Evolutionary conservation across 2,888 invertebrate species (phyloP).

Genomic region (Spilosoma lubricipeda): DNA sequence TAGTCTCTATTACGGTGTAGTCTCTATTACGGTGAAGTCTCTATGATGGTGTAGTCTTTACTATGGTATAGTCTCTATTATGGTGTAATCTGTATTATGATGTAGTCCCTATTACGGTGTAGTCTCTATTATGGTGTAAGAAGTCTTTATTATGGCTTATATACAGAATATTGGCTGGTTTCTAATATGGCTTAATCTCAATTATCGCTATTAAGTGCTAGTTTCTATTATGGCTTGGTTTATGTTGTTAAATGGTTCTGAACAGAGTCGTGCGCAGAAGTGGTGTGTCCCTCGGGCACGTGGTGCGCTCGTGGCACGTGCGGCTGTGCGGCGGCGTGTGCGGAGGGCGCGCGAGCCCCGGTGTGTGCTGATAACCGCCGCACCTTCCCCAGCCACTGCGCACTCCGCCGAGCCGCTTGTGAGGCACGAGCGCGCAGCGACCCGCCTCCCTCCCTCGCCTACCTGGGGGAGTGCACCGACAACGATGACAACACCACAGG

Average conservation of each 20-base stretch:
- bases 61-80: no score
- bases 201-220: no score
- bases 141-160: no score
- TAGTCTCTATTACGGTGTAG: no score
- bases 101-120: no score
- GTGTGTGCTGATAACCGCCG: slow-evolving; percentile 92
- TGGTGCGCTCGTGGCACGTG: slow-evolving; percentile 94
- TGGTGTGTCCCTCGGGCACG: slow-evolving; percentile 92
- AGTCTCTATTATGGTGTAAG: no score
- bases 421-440: slow-evolving; percentile 88
- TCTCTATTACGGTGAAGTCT: no score
- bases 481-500: slow-evolving; percentile 84
- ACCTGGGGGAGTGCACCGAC: slow-evolving; percentile 92
- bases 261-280: slow-evolving; percentile 91
- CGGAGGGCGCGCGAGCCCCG: slow-evolving; percentile 88
- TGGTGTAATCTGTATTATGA: no score
- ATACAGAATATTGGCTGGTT: no score
- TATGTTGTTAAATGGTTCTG: not conserved
- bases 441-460: slow-evolving; percentile 84
- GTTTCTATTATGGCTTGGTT: not conserved
- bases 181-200: no score
- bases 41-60: no score
- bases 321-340: slow-evolving; percentile 93
- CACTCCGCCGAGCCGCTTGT: slow-evolving; percentile 92
- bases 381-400: slow-evolving; percentile 94